phyloP scores from a whole-genome alignment of 2,113 vertebrate species.

The Alexandromys fortis region DNA sequence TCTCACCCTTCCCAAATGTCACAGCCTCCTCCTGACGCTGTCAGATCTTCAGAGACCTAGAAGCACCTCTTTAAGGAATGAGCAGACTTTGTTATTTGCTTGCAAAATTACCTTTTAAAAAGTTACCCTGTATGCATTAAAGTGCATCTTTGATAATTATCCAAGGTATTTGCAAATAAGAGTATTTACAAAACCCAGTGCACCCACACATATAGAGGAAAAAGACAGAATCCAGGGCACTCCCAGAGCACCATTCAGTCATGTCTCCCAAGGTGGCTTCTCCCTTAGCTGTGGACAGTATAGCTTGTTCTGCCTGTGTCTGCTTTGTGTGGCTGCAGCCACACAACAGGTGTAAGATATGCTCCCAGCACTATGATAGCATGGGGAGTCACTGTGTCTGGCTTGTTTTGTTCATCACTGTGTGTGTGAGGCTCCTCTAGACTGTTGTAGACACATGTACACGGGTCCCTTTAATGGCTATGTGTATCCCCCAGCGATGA shows the following conservation, averaged over 20 bases:
- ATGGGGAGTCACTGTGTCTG: background rate
- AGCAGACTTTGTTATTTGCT: background rate
- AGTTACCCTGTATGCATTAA: background rate
- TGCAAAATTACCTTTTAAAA: background rate
- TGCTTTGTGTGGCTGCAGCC: background rate
- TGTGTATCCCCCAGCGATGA: background rate
- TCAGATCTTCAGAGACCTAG: background rate
- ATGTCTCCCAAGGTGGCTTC: background rate
- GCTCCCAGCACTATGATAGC: too few species aligned
- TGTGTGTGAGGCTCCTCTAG: background rate
- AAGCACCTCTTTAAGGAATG: background rate
- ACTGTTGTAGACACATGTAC: background rate
- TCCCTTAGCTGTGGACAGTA: too few species aligned
- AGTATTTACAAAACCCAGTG: background rate
- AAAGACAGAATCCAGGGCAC: background rate
- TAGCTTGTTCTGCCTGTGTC: background rate
- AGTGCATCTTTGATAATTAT: background rate
- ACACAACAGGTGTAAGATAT: rapidly evolving
- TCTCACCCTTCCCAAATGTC: background rate
- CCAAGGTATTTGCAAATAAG: background rate
- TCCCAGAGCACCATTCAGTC: background rate
- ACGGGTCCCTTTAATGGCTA: background rate
- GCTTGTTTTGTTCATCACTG: background rate
- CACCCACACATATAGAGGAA: background rate
- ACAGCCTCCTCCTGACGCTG: too few species aligned